phyloP scores from a whole-genome alignment of 2,888 invertebrate genomes.

The Dimorphilus gyrociliatus region DNA sequence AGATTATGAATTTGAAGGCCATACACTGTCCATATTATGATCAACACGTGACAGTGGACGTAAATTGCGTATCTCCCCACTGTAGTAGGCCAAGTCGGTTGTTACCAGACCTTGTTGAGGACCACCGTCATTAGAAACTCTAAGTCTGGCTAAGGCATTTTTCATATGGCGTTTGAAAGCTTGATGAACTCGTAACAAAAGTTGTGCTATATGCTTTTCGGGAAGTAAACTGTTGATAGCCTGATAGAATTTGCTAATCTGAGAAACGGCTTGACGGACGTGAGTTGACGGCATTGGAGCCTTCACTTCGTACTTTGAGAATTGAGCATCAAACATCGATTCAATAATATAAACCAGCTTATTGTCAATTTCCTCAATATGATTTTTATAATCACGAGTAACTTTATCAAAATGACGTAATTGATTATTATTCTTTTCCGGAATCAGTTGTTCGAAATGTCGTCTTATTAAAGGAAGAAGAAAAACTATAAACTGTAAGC shows the following conservation, averaged over 20 bases:
- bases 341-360: constrained; percentile 80
- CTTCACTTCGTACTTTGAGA: constrained; percentile 71
- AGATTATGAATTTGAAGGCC: too few species aligned
- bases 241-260: constrained; percentile 76
- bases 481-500: constrained; percentile 44
- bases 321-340: constrained; percentile 60
- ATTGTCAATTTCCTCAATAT: constrained; percentile 74
- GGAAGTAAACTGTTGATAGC: constrained; percentile 72
- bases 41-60: too few species aligned
- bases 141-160: constrained; percentile 65
- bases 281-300: constrained; percentile 78
- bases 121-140: constrained; percentile 84
- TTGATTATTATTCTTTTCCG: constrained; percentile 30
- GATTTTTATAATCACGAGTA: constrained; percentile 48
- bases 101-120: constrained; percentile 94
- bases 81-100: too few species aligned
- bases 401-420: constrained; percentile 38
- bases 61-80: too few species aligned
- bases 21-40: too few species aligned
- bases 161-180: constrained; percentile 65
- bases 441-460: constrained; percentile 34
- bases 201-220: too few species aligned
- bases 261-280: constrained; percentile 44
- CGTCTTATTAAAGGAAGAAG: constrained; percentile 39
- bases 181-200: constrained; percentile 24